Evolutionary conservation across 2,797 vertebrate species (phyloP).

Genomic region (Triplophysa bombifrons): DNA sequence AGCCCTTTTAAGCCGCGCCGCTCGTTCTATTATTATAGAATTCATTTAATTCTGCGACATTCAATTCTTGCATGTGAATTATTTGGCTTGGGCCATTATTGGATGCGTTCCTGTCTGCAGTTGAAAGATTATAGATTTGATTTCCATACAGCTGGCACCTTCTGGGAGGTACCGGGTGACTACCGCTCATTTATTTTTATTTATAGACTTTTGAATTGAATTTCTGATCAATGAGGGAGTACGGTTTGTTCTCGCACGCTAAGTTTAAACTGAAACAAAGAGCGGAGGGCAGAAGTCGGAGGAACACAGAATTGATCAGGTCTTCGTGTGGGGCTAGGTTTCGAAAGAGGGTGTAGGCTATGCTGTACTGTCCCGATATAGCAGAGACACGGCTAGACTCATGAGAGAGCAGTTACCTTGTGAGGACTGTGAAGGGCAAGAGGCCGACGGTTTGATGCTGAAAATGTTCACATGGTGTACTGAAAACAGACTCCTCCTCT

Average conservation of each 20-base stretch:
- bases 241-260: constrained; percentile 56
- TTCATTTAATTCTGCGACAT: constrained; percentile 77
- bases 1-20: constrained; percentile 74
- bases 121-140: constrained; percentile 68
- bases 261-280: constrained; percentile 50
- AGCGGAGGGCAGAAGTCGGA: constrained; percentile 28
- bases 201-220: constrained; percentile 75
- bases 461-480: constrained; percentile 42
- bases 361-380: constrained; percentile 47
- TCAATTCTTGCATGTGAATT: constrained; percentile 76
- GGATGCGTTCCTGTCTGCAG: constrained; percentile 61
- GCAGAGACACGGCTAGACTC: constrained; percentile 45
- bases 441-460: constrained; percentile 27
- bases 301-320: constrained; percentile 55
- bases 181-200: constrained; percentile 71
- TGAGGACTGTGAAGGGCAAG: constrained; percentile 51
- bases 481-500: constrained; percentile 44
- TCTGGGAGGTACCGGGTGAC: constrained; percentile 54
- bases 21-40: constrained; percentile 80
- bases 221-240: constrained; percentile 72
- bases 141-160: constrained; percentile 64
- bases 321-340: constrained; percentile 50
- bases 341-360: constrained; percentile 46
- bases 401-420: constrained; percentile 53
- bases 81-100: constrained; percentile 61